A percentile compares a stretch with the other conserved stretches of the same genome.
Evolutionary conservation across 2,113 vertebrate species (phyloP).

Genomic region (Dolichotis patagonum): DNA sequence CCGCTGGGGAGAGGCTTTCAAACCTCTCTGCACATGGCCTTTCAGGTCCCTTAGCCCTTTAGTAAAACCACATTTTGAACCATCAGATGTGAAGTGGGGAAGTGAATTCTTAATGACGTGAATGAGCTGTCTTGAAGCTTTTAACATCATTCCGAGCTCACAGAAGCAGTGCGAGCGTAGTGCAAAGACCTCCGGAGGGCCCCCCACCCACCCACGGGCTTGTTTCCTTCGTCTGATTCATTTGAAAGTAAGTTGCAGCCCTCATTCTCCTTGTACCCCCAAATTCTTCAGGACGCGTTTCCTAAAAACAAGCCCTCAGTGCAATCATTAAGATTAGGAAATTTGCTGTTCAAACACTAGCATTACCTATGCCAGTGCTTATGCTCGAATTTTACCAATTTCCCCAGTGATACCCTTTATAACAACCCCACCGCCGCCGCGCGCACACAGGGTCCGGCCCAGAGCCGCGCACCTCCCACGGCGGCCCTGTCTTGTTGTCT

Average conservation of each 20-base stretch:
- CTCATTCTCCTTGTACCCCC: not conserved
- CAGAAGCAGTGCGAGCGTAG: not conserved
- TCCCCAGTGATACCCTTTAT: not conserved
- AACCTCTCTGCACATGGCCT: not conserved
- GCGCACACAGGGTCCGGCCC: not conserved
- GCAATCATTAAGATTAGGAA: not conserved
- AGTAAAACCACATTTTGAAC: too few relatives aligned
- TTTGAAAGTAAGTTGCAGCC: not conserved
- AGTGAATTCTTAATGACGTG: not conserved
- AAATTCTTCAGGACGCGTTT: not conserved
- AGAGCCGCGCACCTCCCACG: not conserved
- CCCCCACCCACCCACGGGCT: not conserved
- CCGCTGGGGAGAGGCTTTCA: not conserved
- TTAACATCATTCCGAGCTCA: not conserved
- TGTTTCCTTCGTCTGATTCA: not conserved
- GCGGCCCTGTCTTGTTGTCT: not conserved
- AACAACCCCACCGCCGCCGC: not conserved
- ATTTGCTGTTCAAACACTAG: too few relatives aligned
- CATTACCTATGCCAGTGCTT: not conserved
- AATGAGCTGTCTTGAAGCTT: not conserved
- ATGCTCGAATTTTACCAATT: not conserved
- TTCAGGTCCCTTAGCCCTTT: not conserved
- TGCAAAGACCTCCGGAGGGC: accelerated
- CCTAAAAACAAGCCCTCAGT: not conserved
- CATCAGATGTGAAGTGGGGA: not conserved